phyloP scores from a whole-genome alignment of 2,888 invertebrate genomes.

The Julus scandinavius region DNA sequence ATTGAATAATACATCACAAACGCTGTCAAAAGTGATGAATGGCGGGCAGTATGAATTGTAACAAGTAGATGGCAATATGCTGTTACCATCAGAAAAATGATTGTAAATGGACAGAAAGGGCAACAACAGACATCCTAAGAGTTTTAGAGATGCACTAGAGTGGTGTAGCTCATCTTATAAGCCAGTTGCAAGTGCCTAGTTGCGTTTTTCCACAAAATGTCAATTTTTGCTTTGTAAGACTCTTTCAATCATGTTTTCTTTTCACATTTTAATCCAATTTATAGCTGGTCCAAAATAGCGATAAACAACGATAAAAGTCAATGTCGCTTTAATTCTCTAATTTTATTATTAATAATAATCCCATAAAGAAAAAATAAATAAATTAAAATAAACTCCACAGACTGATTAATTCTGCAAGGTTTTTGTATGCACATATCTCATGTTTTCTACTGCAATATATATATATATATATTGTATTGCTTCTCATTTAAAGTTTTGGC shows the following conservation, averaged over 20 bases:
- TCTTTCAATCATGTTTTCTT: neutral
- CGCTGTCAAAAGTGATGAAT: slow-evolving; percentile 56
- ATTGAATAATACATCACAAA: slow-evolving; percentile 56
- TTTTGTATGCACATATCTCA: too few relatives aligned
- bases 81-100: slow-evolving; percentile 38
- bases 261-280: slow-evolving; percentile 2
- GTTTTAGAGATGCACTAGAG: neutral
- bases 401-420: too few relatives aligned
- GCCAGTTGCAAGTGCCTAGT: neutral
- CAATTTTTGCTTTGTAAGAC: slow-evolving; percentile 8
- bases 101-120: slow-evolving; percentile 35
- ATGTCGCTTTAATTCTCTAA: too few relatives aligned
- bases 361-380: too few relatives aligned
- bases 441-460: too few relatives aligned
- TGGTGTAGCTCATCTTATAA: neutral
- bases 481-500: neutral
- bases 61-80: slow-evolving; percentile 44
- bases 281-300: neutral
- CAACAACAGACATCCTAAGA: slow-evolving; percentile 12
- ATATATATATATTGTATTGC: neutral
- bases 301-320: too few relatives aligned
- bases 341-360: too few relatives aligned
- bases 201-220: slow-evolving; percentile 16
- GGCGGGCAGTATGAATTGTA: slow-evolving; percentile 54
- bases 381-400: too few relatives aligned